phyloP scores from a whole-genome alignment of 2,888 invertebrate genomes.

The Pachydiplax longipennis region DNA sequence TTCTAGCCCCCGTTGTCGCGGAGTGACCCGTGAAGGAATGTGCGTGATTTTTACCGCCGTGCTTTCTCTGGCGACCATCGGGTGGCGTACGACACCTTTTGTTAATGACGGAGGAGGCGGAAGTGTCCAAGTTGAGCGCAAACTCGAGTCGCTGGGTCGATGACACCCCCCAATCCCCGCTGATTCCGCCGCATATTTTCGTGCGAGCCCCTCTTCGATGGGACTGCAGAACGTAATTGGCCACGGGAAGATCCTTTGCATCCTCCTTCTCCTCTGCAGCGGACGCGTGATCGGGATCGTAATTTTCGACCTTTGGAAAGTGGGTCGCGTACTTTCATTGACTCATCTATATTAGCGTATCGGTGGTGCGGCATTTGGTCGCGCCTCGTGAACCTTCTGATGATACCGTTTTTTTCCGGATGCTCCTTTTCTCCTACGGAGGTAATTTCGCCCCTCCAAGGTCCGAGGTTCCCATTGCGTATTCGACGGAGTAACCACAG shows the following conservation, averaged over 20 bases:
- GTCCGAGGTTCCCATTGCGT: too few relatives aligned
- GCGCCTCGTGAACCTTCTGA: too few relatives aligned
- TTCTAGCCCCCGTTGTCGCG: not conserved
- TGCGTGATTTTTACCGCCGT: not conserved
- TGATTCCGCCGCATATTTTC: not conserved
- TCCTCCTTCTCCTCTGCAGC: not conserved
- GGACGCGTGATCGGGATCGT: not conserved
- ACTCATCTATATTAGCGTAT: not conserved
- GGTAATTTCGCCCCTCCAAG: too few relatives aligned
- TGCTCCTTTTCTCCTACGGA: too few relatives aligned
- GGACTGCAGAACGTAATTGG: not conserved
- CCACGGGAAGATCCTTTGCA: not conserved
- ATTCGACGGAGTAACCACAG: too few relatives aligned
- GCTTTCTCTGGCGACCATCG: not conserved
- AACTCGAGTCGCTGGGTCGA: not conserved
- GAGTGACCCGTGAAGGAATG: not conserved
- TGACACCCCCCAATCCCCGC: not conserved
- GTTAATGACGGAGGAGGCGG: conserved; percentile 17
- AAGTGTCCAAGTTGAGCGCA: not conserved
- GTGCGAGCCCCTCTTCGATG: not conserved
- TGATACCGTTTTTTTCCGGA: too few relatives aligned
- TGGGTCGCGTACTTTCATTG: not conserved
- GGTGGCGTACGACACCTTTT: not conserved
- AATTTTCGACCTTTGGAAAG: not conserved
- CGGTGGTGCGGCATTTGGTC: too few relatives aligned